Percentiles rank a stretch among this genome's conserved stretches.
Evolutionary conservation across 2,113 vertebrate species (phyloP).

Genomic region (Chascanopsetta lugubris): DNA sequence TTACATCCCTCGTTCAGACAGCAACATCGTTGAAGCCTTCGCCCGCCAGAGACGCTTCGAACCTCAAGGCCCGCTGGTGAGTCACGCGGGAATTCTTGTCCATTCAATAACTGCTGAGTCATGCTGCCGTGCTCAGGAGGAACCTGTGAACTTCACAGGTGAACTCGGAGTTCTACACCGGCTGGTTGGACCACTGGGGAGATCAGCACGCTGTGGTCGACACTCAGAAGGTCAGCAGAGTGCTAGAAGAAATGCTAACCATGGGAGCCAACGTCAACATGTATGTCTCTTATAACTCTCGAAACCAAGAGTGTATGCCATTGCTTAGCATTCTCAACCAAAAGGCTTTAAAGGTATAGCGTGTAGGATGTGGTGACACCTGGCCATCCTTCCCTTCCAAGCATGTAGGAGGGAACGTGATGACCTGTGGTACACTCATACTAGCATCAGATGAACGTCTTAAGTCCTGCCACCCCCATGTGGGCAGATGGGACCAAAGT

Average conservation of each 20-base stretch:
- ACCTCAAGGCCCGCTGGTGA: constrained; percentile 90
- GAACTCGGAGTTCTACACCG: constrained; percentile 97
- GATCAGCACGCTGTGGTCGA: constrained; percentile 83
- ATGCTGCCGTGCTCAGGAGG: background rate
- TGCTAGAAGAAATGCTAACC: constrained; percentile 86
- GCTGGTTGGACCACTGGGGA: constrained; percentile 99
- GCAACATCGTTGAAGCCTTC: constrained; percentile 87
- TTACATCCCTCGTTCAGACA: constrained; percentile 72
- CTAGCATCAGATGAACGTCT: too few relatives aligned
- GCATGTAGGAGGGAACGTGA: too few relatives aligned
- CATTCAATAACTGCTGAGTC: background rate
- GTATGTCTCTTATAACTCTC: constrained; percentile 73
- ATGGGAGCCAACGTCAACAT: constrained; percentile 96
- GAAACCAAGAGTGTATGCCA: too few relatives aligned
- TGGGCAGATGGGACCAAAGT: too few relatives aligned
- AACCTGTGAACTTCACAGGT: constrained; percentile 79
- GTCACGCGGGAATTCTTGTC: constrained; percentile 29
- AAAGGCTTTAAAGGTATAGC: too few relatives aligned
- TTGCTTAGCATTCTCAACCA: too few relatives aligned
- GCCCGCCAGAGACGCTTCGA: constrained; percentile 84
- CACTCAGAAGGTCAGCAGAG: constrained; percentile 73
- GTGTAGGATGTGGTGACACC: too few relatives aligned
- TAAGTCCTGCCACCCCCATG: too few relatives aligned
- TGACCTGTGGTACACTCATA: too few relatives aligned
- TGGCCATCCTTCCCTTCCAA: too few relatives aligned